Base-by-base conservation (phyloP, 2,888 invertebrate species). In the Lycophotia porphyrea region DNA sequence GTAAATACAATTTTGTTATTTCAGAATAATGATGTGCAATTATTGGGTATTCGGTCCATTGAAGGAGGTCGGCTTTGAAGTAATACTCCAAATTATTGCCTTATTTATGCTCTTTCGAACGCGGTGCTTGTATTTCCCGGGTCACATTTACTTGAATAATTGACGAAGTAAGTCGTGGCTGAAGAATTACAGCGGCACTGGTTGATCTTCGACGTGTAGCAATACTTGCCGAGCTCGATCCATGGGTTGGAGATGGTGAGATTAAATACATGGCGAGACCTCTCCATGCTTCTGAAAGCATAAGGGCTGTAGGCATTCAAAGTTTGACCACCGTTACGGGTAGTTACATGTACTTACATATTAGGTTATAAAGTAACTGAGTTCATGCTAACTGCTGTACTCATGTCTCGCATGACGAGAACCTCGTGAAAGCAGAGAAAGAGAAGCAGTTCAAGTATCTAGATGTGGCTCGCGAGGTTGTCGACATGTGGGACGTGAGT, bases 21-120 rank as follows among this genome's bases (percentile, higher is more conserved):
- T 44, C 36, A 44, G 11, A 34, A 63, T 67, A 74, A 80, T 67
- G 66, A 63, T 67, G 36, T 80, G 21, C 66, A 67, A 55, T 74
- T 80, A 78, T 55, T 67, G 81, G n/a, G 39, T 67, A 67, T 74
- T 49, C 27, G 61, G 47, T 55, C 65, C 36, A 24, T 15, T 63
- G 74, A 61, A 18, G n/a, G 47, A 67, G 47, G n/a, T 55, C 27
- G 34, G 27, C 27, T 78, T 78, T 78, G 74, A 74, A 49, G 61
- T 80, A 74, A 47, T 67, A 5, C 34, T 63, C 15, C 39, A 27
- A 2, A 27, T 47, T 63, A 74, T 67, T 61, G 63, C 55, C 74
- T 67, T 55, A 67, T 63, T 73, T 55, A 63, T 52, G 66, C n/a
- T 52, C 11, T 52, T 52, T 11, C 52, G 52, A 52, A n/a, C 13